Conservation (phyloP, 1,140 invertebrate species). For the Chrysopa pallens region DNA sequence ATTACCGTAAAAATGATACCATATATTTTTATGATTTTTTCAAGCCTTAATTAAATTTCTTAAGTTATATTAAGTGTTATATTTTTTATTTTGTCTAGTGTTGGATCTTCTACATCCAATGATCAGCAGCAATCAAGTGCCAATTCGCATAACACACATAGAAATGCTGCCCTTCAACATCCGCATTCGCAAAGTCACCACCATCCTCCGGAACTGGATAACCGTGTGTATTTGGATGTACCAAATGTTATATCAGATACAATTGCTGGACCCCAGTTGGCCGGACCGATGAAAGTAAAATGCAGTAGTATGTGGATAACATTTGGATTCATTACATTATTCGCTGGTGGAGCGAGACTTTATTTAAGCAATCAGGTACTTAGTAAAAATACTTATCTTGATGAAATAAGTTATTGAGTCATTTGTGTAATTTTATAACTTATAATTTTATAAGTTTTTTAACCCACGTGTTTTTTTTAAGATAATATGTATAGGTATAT, state of each 20-base stretch:
- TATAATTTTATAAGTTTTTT: no score
- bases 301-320: conserved; percentile 9
- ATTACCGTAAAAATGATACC: no score
- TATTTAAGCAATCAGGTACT: conserved; percentile 13
- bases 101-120: not conserved
- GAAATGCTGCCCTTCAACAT: not conserved
- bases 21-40: no score
- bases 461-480: no score
- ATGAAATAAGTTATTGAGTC: no score
- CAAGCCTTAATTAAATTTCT: no score
- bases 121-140: not conserved
- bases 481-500: no score
- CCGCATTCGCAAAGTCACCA: not conserved
- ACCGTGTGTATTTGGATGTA: conserved; percentile 3
- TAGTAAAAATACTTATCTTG: conserved; percentile 1
- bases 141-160: not conserved
- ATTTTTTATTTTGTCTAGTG: not conserved
- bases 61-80: not conserved
- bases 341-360: conserved; percentile 10
- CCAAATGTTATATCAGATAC: conserved; percentile 4
- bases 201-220: conserved; percentile 1
- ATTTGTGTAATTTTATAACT: no score
- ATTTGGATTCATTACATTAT: conserved; percentile 10
- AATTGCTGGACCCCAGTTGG: no score
- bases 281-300: no score